Conservation (phyloP, 2,888 invertebrate genomes). For the Pyrochroa serraticornis region DNA sequence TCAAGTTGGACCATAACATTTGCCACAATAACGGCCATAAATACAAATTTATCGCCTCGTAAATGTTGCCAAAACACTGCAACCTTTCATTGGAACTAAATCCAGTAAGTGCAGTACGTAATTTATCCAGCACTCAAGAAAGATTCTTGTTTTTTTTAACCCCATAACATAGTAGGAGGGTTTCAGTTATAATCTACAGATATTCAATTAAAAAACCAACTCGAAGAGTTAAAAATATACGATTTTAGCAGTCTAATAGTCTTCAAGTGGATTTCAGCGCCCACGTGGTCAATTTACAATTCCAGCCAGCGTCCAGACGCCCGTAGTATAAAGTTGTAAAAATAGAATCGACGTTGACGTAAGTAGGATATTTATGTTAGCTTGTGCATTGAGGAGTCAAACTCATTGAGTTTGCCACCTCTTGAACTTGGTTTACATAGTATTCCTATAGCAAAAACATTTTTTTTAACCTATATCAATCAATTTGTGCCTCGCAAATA, state of each 20-base stretch:
- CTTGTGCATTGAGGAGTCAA: slow-evolving; percentile 6
- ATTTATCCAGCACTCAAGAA: too few relatives aligned
- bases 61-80: too few relatives aligned
- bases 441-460: background rate
- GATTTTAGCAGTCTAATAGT: slow-evolving; percentile 8
- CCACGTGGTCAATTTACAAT: slow-evolving; percentile 24
- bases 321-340: slow-evolving; percentile 20
- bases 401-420: background rate
- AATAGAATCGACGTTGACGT: slow-evolving; percentile 27
- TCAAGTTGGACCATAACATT: too few relatives aligned
- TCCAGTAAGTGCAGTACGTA: too few relatives aligned
- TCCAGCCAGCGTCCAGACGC: slow-evolving; percentile 24
- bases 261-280: slow-evolving; percentile 22
- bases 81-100: too few relatives aligned
- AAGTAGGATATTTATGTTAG: slow-evolving; percentile 5
- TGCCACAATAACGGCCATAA: too few relatives aligned
- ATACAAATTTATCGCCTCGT: too few relatives aligned
- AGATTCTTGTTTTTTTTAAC: too few relatives aligned
- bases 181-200: too few relatives aligned
- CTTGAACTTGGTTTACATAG: background rate
- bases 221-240: slow-evolving; percentile 12
- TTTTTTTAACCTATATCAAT: too few relatives aligned
- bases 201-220: background rate
- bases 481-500: too few relatives aligned
- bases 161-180: too few relatives aligned